These are phyloP conservation scores for Casuarius casuarius DNA, from an alignment of 2,113 vertebrate species.

Conservation along the genomic window DNA sequence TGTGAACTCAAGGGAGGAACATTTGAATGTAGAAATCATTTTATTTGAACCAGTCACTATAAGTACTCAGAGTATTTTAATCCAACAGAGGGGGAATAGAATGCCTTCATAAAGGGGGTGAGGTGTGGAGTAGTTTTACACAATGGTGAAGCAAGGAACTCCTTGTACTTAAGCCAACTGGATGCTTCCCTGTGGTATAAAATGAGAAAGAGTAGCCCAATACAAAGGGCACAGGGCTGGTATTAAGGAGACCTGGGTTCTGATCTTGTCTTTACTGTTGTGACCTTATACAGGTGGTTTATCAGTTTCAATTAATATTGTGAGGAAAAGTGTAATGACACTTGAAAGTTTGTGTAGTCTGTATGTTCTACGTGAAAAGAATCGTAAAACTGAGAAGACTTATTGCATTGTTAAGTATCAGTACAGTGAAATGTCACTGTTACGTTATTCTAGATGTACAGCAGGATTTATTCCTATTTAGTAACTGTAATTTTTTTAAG, in stretches of 20 bases:
- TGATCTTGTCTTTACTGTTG: neutral
- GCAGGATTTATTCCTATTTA: rapidly evolving
- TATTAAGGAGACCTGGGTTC: neutral
- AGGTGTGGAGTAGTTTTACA: neutral
- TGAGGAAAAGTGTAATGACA: too few relatives aligned
- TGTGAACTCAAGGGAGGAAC: rapidly evolving
- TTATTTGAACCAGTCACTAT: neutral
- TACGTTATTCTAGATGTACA: neutral
- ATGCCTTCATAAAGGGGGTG: neutral
- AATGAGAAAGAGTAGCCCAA: neutral
- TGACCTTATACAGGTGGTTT: neutral
- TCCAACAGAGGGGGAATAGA: too few relatives aligned
- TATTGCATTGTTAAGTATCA: rapidly evolving
- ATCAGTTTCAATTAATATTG: neutral
- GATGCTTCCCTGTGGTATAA: neutral
- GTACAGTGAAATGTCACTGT: neutral
- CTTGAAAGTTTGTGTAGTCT: neutral
- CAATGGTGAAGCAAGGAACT: rapidly evolving
- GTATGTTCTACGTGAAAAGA: neutral
- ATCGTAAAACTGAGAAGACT: neutral
- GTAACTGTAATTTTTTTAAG: neutral
- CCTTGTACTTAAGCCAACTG: rapidly evolving
- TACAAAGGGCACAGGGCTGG: neutral
- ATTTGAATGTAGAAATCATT: rapidly evolving
- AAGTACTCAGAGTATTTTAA: neutral